Percentiles rank a stretch among this genome's conserved stretches.
Evolutionary conservation across 2,888 invertebrate species (phyloP).

Genomic region (Leistus spinibarbis): DNA sequence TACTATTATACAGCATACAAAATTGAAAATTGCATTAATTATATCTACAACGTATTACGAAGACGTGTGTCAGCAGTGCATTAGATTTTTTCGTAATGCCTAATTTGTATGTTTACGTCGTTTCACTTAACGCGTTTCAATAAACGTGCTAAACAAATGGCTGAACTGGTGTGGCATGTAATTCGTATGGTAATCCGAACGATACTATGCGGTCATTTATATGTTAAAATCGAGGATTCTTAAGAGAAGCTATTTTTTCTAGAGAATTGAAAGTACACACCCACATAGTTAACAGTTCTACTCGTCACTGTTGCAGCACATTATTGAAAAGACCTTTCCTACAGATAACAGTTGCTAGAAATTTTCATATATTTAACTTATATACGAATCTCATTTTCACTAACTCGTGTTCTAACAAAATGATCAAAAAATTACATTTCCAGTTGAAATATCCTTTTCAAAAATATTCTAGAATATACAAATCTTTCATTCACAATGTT

Average conservation of each 20-base stretch:
- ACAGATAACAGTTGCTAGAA: neutral
- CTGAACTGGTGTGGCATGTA: conserved; percentile 11
- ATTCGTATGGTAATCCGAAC: conserved; percentile 17
- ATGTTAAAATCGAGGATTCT: conserved; percentile 12
- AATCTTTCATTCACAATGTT: no score
- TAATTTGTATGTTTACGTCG: conserved; percentile 26
- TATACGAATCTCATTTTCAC: no score
- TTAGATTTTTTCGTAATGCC: neutral
- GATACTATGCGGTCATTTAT: neutral
- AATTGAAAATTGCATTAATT: neutral
- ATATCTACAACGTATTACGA: neutral
- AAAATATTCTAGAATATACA: no score
- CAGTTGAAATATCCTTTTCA: no score
- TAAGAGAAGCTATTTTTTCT: conserved; percentile 14
- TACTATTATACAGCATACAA: no score
- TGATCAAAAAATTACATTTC: no score
- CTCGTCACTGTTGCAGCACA: neutral
- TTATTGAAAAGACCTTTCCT: neutral
- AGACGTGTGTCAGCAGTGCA: neutral
- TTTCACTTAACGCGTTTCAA: conserved; percentile 19
- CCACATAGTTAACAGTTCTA: neutral
- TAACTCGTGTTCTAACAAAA: no score
- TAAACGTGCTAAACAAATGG: neutral
- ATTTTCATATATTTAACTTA: no score
- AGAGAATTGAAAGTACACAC: neutral